Base-by-base conservation (phyloP, 2,888 invertebrate genomes). In the Eudasyphora cyanicolor region DNA sequence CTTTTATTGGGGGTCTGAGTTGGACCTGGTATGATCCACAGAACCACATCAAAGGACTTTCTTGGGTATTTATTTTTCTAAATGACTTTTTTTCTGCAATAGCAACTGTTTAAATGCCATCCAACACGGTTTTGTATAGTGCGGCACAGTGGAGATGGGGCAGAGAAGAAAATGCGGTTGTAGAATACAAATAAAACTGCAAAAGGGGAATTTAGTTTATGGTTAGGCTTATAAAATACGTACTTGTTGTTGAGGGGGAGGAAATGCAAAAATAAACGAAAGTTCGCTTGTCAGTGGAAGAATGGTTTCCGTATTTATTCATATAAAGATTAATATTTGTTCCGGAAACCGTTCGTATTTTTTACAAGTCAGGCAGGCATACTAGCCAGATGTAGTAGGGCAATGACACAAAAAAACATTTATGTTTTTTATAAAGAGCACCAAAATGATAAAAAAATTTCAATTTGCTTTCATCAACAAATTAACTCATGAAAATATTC, bases 1-100 rank as follows among this genome's bases (percentile, higher is more conserved):
- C 51, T 73, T 67, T 69, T 42, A n/a, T 51, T 75, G 51, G 12
- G 45, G 21, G 38, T 17, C n/a, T 29, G 27, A 32, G n/a, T 29
- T 27, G 17, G 17, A 62, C 27, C 12, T 32, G 27, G 49, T 29
- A 17, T 51, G n/a, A 76, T 77, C 71, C 81, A 79, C 81, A 78
- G 82, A 82, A 84, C 75, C 81, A 81, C 82, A 78, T 85, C 85
- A 85, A 86, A 86, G 73, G 79, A 84, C 77, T 79, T 82, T 79
- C 75, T 82, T 79, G 76, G n/a, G 69, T 78, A 81, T 85, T 85
- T 85, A 73, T 76, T 76, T 76, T 82, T 76, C 54, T 77, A 70
- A 86, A 84, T 82, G 82, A 82, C 79, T 71, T 74, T 82, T 84
- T 80, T 74, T 80, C 74, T 51, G 67, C 57, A 75, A 17, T 21